These are phyloP conservation scores for Sturmia bella DNA, from an alignment of 2,888 invertebrate species.

Conservation along the genomic window DNA sequence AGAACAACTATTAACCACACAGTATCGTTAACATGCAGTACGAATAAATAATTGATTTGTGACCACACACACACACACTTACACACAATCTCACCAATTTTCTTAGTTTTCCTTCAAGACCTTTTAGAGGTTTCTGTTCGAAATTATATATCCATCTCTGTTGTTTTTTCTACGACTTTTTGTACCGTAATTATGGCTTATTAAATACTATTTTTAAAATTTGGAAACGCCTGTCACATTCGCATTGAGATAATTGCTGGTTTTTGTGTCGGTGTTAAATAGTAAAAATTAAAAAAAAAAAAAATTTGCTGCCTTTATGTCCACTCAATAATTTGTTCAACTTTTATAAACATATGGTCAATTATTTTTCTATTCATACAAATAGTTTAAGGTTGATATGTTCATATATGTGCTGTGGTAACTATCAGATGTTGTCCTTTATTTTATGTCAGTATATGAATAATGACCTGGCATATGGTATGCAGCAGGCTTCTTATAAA, in stretches of 20 bases:
- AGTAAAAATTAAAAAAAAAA: constrained; percentile 50
- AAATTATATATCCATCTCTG: constrained; percentile 12
- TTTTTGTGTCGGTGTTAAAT: constrained; percentile 46
- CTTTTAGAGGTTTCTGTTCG: constrained; percentile 39
- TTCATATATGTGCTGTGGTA: neutral
- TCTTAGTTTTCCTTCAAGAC: constrained; percentile 44
- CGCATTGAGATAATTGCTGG: constrained; percentile 30
- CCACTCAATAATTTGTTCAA: constrained; percentile 66
- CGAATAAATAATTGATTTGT: constrained; percentile 62
- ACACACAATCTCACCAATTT: constrained; percentile 55
- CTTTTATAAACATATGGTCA: constrained; percentile 57
- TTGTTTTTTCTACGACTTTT: neutral
- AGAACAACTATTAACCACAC: constrained; percentile 44
- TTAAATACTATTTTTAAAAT: constrained; percentile 69
- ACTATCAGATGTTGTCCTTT: constrained; percentile 52
- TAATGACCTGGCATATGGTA: constrained; percentile 59
- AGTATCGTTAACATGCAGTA: neutral
- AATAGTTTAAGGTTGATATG: neutral
- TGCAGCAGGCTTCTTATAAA: no score
- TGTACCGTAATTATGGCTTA: constrained; percentile 56
- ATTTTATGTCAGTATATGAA: constrained; percentile 8
- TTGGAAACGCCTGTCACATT: constrained; percentile 73
- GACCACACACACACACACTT: constrained; percentile 67
- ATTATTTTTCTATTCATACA: constrained; percentile 6
- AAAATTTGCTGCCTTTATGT: constrained; percentile 51